These are phyloP conservation scores for Grantiella picta DNA, from an alignment of 2,113 vertebrate species.

Conservation along the genomic window DNA sequence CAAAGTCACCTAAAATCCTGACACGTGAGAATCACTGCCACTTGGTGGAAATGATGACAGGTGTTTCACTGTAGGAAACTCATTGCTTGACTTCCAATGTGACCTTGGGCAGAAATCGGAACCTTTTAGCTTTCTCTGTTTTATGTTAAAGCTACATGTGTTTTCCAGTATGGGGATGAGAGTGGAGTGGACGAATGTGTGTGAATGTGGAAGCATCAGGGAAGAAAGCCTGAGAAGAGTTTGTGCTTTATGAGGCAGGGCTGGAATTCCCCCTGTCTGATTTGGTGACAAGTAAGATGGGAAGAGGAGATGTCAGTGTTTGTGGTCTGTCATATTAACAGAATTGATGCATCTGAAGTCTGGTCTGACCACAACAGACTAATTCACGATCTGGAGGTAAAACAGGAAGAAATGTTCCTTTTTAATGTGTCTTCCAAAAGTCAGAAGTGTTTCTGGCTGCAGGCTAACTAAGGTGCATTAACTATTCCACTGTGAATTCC, in stretches of 20 bases:
- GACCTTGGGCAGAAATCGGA: conserved; percentile 40
- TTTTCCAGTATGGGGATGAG: neutral
- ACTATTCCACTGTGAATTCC: conserved; percentile 26
- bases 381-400: neutral
- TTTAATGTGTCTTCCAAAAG: neutral
- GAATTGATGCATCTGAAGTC: neutral
- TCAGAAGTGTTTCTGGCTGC: conserved; percentile 2
- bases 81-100: conserved; percentile 8
- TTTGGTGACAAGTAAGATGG: neutral
- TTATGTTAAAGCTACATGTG: neutral
- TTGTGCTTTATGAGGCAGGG: neutral
- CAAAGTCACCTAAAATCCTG: conserved; percentile 18
- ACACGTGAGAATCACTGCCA: neutral
- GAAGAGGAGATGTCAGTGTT: neutral
- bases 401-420: neutral
- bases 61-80: conserved; percentile 36
- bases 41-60: conserved; percentile 12
- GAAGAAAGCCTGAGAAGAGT: neutral
- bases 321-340: neutral
- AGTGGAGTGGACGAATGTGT: neutral
- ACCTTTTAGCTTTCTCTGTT: neutral
- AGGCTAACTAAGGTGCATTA: conserved; percentile 8
- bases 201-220: neutral
- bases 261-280: neutral
- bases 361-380: neutral